Base-by-base conservation (phyloP, 1,140 invertebrate genomes). In the Wasmannia auropunctata region DNA sequence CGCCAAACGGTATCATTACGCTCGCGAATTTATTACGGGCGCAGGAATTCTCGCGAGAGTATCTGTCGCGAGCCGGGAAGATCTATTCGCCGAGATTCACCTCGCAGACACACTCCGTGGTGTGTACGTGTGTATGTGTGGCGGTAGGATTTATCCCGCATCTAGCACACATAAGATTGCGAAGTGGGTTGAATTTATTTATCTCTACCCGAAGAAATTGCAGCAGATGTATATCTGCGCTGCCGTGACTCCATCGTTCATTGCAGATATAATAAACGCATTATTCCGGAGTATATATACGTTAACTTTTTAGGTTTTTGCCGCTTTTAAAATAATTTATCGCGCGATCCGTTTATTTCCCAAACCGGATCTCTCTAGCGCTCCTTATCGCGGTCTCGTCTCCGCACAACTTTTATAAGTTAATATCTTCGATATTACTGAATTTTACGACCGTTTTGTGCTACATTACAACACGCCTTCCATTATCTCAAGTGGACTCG, bases 1-100 rank as follows among this genome's bases (percentile, higher is more conserved):
- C 37, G 79, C 49, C 67, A 56, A 81, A 83, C 79, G 79, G 67
- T 83, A 83, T 83, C 79, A 74, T 83, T 83, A 83, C 51, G 67
- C 51, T 43, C 49, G 79, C 79, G 67, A 74, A 83, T 83, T 83
- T 83, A 83, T 83, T 83, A 74, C 79, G 51, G 28, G 51, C 51
- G 79, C 67, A 72, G 51, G 65, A 83, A 83, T 83, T 83, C 67
- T 74, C 65, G 79, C 65, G 65, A 81, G 65, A 81, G 77, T 79
- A 25, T 79, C 76, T 67, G 65, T 58, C 65, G 79, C 65, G 62
- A 28, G 49, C 34, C 49, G 25, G 65, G 54, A 83, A 72, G 67
- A 83, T 83, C 51, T 72, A 72, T 83, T 58, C 67, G 67, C 54
- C 79, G 67, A 74, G 79, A 83, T 83, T 83, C 51, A 63, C 76